Percentiles rank a stretch among this genome's conserved stretches.
phyloP scores from a whole-genome alignment of 2,113 vertebrate genomes.

The Bujurquina vittata region DNA sequence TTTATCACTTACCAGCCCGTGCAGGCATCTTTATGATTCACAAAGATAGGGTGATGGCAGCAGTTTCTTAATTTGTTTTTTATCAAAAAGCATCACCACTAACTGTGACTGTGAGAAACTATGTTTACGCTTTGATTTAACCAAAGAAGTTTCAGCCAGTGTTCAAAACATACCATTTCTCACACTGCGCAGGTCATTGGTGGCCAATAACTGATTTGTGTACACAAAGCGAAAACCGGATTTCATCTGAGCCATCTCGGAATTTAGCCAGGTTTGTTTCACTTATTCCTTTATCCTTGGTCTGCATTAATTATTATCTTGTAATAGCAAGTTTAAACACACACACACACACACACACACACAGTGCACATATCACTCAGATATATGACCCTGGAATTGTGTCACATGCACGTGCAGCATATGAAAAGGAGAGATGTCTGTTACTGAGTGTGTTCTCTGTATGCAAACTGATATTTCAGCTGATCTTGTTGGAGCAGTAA shows the following conservation, averaged over 20 bases:
- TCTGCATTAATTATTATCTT: rapidly evolving
- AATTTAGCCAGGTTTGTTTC: no score
- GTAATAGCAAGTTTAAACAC: background rate
- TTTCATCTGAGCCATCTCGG: background rate
- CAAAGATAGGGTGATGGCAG: background rate
- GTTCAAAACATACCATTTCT: no score
- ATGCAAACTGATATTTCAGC: slow-evolving; percentile 32
- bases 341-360: background rate
- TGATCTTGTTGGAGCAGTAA: slow-evolving; percentile 18
- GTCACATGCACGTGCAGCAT: background rate
- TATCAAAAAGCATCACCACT: background rate
- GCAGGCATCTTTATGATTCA: background rate
- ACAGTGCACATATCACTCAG: background rate
- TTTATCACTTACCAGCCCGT: background rate
- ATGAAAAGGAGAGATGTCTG: background rate
- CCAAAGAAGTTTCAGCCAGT: no score
- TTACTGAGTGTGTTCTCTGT: background rate
- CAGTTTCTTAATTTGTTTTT: background rate
- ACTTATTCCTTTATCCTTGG: background rate
- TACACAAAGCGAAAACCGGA: background rate
- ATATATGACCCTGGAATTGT: background rate
- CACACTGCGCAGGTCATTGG: no score
- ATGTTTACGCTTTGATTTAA: background rate
- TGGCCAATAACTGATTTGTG: no score
- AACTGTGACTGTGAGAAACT: background rate